Conservation (phyloP, 2,797 vertebrate species). For the Microhierax caerulescens region DNA sequence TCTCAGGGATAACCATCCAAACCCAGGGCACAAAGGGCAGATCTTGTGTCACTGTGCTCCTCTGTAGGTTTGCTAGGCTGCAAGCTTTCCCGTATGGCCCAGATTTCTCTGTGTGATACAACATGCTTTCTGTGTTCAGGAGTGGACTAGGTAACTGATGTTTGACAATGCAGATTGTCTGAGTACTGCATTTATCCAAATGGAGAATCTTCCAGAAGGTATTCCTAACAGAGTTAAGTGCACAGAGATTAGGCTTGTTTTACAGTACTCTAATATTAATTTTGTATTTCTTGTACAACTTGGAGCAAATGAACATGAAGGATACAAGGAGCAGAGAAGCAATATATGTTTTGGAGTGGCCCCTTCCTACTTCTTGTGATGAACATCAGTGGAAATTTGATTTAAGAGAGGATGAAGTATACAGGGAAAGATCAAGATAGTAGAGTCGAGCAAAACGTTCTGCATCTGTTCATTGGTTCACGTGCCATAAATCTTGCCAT, state of each 20-base stretch:
- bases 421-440: background rate
- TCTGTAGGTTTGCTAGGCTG: background rate
- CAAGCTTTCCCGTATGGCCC: background rate
- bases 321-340: background rate
- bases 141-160: background rate
- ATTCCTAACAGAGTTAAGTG: background rate
- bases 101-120: background rate
- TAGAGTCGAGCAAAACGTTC: background rate
- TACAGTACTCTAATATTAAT: background rate
- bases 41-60: background rate
- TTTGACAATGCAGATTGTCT: background rate
- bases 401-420: background rate
- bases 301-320: background rate
- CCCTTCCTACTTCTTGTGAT: background rate
- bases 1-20: background rate
- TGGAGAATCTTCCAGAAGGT: background rate
- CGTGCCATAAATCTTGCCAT: background rate
- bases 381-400: background rate
- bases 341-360: fast-evolving
- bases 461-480: background rate
- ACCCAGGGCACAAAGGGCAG: background rate
- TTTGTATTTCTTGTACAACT: background rate
- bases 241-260: background rate
- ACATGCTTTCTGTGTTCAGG: background rate
- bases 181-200: background rate